Evolutionary conservation across 1,140 invertebrate species (phyloP).

Genomic region (Hypsibius dujardini): DNA sequence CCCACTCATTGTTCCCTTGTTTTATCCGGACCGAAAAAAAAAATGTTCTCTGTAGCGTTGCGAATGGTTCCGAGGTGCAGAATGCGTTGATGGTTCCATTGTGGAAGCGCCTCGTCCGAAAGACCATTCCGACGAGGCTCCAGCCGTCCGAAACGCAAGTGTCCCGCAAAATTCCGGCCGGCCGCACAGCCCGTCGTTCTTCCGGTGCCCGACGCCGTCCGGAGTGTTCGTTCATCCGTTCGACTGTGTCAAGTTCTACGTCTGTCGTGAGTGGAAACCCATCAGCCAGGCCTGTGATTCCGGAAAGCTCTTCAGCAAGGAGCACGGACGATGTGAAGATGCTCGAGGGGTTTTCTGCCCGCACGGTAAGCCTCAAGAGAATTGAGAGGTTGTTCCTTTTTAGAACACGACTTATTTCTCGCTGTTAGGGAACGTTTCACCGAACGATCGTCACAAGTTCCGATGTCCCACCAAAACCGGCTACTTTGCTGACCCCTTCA

Average conservation of each 20-base stretch:
- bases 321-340: background rate
- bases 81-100: slow-evolving; percentile 1
- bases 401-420: no score
- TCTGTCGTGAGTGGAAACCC: background rate
- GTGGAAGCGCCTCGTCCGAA: no score
- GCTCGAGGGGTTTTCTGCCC: background rate
- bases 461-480: background rate
- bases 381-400: no score
- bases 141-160: background rate
- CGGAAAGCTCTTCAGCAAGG: background rate
- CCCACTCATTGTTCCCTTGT: background rate
- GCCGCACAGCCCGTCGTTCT: background rate
- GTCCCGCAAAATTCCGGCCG: background rate
- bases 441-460: no score
- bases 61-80: background rate
- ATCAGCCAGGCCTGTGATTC: background rate
- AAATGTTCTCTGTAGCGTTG: slow-evolving; percentile 7
- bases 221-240: background rate
- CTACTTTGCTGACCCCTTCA: background rate
- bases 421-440: no score
- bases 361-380: slow-evolving; percentile 1
- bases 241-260: background rate
- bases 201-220: background rate
- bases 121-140: background rate
- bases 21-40: background rate